Percentiles rank a stretch among this genome's conserved stretches.
Evolutionary conservation across 2,888 invertebrate species (phyloP).

Genomic region (Meiosimyza platycephala): DNA sequence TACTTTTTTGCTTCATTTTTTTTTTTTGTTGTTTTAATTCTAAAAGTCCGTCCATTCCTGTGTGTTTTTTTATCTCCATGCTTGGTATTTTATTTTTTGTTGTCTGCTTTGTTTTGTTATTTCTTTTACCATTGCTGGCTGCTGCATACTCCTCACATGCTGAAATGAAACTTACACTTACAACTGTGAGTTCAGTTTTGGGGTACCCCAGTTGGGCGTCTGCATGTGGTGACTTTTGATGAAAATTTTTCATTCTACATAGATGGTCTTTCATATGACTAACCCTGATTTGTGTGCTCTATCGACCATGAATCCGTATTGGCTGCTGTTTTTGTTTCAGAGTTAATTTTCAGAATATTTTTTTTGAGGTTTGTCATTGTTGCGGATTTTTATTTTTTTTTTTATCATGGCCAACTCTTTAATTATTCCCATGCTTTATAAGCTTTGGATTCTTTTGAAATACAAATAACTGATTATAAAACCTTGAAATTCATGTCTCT

Average conservation of each 20-base stretch:
- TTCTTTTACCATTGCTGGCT: no score
- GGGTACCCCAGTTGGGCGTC: slow-evolving; percentile 34
- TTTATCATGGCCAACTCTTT: no score
- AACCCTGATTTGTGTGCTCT: slow-evolving; percentile 37
- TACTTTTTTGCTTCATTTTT: slow-evolving; percentile 12
- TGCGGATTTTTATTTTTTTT: neutral
- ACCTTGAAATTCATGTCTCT: no score
- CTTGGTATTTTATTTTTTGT: neutral
- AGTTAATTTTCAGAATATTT: neutral
- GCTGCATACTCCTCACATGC: no score
- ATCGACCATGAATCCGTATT: slow-evolving; percentile 44
- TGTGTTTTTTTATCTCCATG: neutral
- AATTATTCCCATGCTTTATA: no score
- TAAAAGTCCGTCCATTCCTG: neutral
- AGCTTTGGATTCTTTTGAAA: no score
- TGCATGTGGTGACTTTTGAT: neutral
- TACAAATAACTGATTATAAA: no score
- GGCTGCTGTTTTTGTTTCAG: neutral
- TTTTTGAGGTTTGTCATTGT: slow-evolving; percentile 7
- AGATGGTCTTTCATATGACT: slow-evolving; percentile 11
- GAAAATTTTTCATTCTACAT: neutral
- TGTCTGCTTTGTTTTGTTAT: slow-evolving; percentile 11
- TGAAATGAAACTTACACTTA: slow-evolving; percentile 6
- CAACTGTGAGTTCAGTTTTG: slow-evolving; percentile 18
- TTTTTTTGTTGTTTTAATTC: no score